A percentile compares a stretch with the other conserved stretches of the same genome.
Conservation (phyloP, 2,113 vertebrate species). For the Sardina pilchardus region DNA sequence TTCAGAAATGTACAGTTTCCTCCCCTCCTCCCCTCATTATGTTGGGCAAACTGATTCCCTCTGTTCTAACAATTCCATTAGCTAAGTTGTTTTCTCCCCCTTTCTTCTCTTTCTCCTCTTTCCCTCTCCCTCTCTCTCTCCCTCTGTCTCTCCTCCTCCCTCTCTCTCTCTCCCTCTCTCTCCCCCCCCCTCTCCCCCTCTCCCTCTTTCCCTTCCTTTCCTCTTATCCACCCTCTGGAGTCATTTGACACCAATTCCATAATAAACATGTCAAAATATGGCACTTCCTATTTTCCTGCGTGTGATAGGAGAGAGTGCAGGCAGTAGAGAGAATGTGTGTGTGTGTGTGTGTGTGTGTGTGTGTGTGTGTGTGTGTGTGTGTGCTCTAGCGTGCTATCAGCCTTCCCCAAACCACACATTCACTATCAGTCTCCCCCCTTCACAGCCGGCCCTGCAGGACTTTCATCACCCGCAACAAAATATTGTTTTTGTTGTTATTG, state of each 20-base stretch:
- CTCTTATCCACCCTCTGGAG: not conserved
- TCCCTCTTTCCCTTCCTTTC: not conserved
- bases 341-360: no score
- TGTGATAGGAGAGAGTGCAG: not conserved
- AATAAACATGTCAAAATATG: constrained; percentile 27
- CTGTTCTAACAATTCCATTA: no score
- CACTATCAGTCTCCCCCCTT: no score
- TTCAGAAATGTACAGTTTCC: no score
- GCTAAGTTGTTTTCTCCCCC: not conserved
- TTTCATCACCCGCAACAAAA: no score
- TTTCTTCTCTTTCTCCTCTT: not conserved
- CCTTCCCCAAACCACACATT: no score
- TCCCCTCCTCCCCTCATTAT: no score
- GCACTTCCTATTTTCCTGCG: not conserved
- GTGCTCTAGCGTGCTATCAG: no score
- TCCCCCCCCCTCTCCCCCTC: not conserved
- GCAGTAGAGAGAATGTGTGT: not conserved
- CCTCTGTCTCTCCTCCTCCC: not conserved
- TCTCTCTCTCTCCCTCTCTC: not conserved
- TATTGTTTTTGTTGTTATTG: no score
- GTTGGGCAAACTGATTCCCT: no score
- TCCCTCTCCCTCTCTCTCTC: not conserved
- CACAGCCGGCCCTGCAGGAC: no score
- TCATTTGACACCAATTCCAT: not conserved
- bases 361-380: no score